A percentile compares a stretch with the other conserved stretches of the same genome.
Conservation (phyloP, 2,113 vertebrate species). For the Chauna torquata region DNA sequence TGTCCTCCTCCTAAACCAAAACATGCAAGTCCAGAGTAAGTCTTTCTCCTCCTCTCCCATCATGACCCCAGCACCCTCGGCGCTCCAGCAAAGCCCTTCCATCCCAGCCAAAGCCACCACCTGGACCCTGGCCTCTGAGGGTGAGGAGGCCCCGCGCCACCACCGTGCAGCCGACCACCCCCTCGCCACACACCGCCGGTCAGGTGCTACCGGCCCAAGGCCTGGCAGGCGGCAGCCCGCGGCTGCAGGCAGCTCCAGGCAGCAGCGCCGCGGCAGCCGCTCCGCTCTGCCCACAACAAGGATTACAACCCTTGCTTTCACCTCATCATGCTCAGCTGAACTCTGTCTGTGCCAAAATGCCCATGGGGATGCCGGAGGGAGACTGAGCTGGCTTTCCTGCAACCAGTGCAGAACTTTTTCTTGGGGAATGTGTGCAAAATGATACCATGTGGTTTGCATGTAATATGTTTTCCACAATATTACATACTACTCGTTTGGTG, state of each 20-base stretch:
- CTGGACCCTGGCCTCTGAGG: too few relatives aligned
- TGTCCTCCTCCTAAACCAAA: background rate
- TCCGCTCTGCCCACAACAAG: background rate
- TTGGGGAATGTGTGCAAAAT: fast-evolving
- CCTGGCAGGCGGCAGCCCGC: too few relatives aligned
- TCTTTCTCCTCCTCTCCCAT: background rate
- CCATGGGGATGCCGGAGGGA: fast-evolving
- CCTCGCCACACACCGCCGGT: background rate
- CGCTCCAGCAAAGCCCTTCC: fast-evolving
- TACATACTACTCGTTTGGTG: fast-evolving
- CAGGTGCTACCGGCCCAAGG: too few relatives aligned
- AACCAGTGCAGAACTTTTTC: background rate
- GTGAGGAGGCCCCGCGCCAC: too few relatives aligned
- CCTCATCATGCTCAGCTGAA: fast-evolving
- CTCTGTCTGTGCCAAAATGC: fast-evolving
- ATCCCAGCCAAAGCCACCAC: too few relatives aligned
- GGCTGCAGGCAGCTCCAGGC: too few relatives aligned
- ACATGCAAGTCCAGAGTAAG: fast-evolving
- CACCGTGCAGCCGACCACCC: background rate
- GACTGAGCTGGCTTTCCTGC: background rate
- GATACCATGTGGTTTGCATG: fast-evolving
- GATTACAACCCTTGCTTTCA: background rate
- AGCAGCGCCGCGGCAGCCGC: too few relatives aligned
- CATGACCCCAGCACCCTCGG: fast-evolving
- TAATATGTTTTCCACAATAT: background rate